Evolutionary conservation across 1,140 invertebrate species (phyloP).

Genomic region (Drosophila watanabei): DNA sequence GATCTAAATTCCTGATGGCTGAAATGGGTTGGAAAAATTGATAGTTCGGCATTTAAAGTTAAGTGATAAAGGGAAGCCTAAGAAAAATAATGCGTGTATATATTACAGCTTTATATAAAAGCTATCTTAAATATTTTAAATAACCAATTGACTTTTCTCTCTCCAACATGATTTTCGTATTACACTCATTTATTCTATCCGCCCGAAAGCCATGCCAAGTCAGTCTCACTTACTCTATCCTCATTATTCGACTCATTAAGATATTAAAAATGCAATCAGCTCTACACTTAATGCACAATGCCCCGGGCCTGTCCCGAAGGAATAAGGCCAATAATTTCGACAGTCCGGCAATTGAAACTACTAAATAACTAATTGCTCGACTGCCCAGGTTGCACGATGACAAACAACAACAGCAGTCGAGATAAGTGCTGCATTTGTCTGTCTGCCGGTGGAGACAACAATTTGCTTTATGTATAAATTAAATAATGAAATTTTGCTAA

Average conservation of each 20-base stretch:
- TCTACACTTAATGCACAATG: conserved; percentile 51
- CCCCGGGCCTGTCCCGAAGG: neutral
- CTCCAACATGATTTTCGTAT: neutral
- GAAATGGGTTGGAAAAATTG: conserved; percentile 30
- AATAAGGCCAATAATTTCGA: conserved; percentile 45
- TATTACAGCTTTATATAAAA: neutral
- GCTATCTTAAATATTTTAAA: too few species aligned
- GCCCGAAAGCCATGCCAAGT: too few species aligned
- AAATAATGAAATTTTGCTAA: conserved; percentile 77
- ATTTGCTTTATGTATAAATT: conserved; percentile 61
- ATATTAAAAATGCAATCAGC: conserved; percentile 46
- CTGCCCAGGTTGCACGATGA: conserved; percentile 37
- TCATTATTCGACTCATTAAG: conserved; percentile 41
- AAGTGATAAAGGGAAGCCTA: neutral
- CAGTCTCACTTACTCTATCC: too few species aligned
- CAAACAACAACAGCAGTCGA: conserved; percentile 24
- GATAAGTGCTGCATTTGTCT: conserved; percentile 53
- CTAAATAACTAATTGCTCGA: conserved; percentile 74
- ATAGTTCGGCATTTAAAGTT: conserved; percentile 6
- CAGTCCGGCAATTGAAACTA: conserved; percentile 56
- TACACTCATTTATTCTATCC: too few species aligned
- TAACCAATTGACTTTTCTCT: neutral
- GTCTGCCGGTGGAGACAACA: conserved; percentile 35
- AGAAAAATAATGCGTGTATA: too few species aligned
- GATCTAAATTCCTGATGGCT: conserved; percentile 15